Evolutionary conservation across 2,888 invertebrate species (phyloP), one percentile per base, ranked within the genome.

Genomic region (Eueremaeus valkanovi): DNA sequence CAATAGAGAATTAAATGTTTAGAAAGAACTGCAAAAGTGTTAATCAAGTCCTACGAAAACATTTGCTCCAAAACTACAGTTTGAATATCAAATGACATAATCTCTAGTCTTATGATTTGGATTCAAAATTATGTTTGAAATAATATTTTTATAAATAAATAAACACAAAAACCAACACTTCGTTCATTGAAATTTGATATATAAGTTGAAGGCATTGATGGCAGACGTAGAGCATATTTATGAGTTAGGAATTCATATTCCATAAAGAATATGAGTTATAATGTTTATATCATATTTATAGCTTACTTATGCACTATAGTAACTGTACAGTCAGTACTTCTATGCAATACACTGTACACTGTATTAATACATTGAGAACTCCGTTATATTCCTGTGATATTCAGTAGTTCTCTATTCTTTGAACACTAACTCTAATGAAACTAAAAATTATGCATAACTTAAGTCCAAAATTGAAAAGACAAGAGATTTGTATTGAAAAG

Each of bases 401-500:
- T n/a, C n/a, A n/a, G n/a, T n/a, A n/a, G n/a, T n/a, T n/a, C n/a
- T n/a, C 24, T 58, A 8, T 6, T 24, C 58, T 58, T 24, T n/a
- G n/a, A n/a, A n/a, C 21, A 58, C 29, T 58, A 29, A 27, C 21
- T 24, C 9, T 58, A 27, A 27, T 24, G 58, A 27, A 27, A 58
- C 24, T 27, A 27, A 58, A 58, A 24, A 29, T 24, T 58, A 24
- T 58, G 27, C 58, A 58, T 58, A 58, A 29, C 21, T 24, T 58
- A 24, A 11, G 29, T 24, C 16, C 9, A 58, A 29, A 58, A 58
- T 58, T 58, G 58, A 58, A 58, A 51, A 24, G 58, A 58, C 21
- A 58, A 58, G 58, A 24, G 58, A 58, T 58, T 58, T 58, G 58
- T 58, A 58, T 58, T 58, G 24, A 24, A 58, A 29, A 9, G 18